Conservation (phyloP, 2,888 invertebrate species). For the Anorthoa munda region DNA sequence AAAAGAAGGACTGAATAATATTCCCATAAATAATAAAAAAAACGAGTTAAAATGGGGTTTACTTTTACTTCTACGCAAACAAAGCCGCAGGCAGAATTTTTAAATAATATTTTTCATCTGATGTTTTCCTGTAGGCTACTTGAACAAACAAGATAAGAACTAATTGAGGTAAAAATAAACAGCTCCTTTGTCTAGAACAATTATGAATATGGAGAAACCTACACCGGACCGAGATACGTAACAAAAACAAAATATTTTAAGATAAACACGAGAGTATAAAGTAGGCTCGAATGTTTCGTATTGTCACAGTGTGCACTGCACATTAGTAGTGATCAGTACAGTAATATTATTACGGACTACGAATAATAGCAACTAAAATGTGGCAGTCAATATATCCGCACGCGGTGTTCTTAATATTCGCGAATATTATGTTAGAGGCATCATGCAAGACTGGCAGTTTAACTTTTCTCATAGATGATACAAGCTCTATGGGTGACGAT, state of each 20-base stretch:
- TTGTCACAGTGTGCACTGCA: not conserved
- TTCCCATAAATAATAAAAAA: too few species aligned
- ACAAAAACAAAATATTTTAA: too few species aligned
- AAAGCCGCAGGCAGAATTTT: too few species aligned
- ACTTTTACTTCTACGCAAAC: too few species aligned
- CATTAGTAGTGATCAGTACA: not conserved
- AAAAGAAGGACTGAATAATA: too few species aligned
- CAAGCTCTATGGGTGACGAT: slow-evolving; percentile 67
- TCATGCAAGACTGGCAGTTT: slow-evolving; percentile 65
- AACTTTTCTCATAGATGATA: slow-evolving; percentile 73
- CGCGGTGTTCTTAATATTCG: slow-evolving; percentile 37
- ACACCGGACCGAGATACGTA: too few species aligned
- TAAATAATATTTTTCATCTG: too few species aligned
- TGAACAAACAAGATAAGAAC: too few species aligned
- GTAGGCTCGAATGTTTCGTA: not conserved
- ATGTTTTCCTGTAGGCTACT: too few species aligned
- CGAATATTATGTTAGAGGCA: slow-evolving; percentile 39
- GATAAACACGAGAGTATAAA: slow-evolving; percentile 25
- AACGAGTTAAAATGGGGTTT: too few species aligned
- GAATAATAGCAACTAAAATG: slow-evolving; percentile 25
- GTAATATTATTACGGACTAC: not conserved
- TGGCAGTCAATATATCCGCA: slow-evolving; percentile 30
- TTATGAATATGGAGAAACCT: too few species aligned
- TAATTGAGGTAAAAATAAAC: too few species aligned
- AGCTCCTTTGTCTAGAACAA: not conserved